A percentile compares a stretch with the other conserved stretches of the same genome.
phyloP scores from a whole-genome alignment of 1,140 invertebrate species.

The Paramacrobiotus metropolitanus region DNA sequence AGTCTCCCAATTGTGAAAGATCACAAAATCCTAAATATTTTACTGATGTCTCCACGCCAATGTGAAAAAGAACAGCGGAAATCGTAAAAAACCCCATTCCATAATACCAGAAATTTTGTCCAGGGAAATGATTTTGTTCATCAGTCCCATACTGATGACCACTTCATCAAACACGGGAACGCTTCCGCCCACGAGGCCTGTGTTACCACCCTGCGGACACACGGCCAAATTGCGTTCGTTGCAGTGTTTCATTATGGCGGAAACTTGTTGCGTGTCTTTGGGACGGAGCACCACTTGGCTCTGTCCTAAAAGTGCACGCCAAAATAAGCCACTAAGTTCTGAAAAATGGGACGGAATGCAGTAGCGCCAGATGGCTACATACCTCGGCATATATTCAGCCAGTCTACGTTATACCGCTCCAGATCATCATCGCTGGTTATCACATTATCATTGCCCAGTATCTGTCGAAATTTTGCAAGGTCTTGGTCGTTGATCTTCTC shows the following conservation, averaged over 20 bases:
- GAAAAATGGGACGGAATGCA: not conserved
- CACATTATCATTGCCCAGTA: slow-evolving; percentile 42
- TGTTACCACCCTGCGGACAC: slow-evolving; percentile 57
- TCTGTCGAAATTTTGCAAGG: slow-evolving; percentile 39
- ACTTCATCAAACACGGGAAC: slow-evolving; percentile 94
- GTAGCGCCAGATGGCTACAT: slow-evolving; percentile 10
- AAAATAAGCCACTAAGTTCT: slow-evolving; percentile 1
- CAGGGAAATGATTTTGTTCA: slow-evolving; percentile 63
- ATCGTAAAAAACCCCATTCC: too few species aligned
- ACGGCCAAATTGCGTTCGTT: slow-evolving; percentile 58
- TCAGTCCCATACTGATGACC: slow-evolving; percentile 52
- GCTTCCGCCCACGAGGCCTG: slow-evolving; percentile 68
- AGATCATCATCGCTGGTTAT: slow-evolving; percentile 51
- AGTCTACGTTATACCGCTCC: slow-evolving; percentile 65
- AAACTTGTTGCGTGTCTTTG: slow-evolving; percentile 63
- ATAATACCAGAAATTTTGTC: slow-evolving; percentile 50
- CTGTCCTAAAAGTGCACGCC: slow-evolving; percentile 21
- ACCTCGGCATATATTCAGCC: slow-evolving; percentile 72
- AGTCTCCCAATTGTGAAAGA: too few species aligned
- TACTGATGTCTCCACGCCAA: too few species aligned
- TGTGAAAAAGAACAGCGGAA: too few species aligned
- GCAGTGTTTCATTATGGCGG: slow-evolving; percentile 59
- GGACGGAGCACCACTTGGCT: slow-evolving; percentile 36
- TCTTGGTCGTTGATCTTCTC: slow-evolving; percentile 31
- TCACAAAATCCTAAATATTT: too few species aligned